Evolutionary conservation across 1,140 invertebrate genomes (phyloP).

Genomic region (Drosophila nikananu): DNA sequence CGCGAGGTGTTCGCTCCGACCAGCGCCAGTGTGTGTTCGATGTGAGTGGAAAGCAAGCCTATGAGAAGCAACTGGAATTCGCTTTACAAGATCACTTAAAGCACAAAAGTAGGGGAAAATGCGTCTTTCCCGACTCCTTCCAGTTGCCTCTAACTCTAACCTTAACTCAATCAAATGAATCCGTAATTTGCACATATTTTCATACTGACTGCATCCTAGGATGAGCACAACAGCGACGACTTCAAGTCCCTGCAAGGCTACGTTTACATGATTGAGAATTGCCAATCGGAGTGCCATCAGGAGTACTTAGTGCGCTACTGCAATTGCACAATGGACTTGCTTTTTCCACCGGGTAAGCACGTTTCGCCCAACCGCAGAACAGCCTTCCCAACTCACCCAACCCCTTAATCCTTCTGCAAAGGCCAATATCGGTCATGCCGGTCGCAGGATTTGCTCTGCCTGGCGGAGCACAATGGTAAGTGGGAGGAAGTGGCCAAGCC

Average conservation of each 20-base stretch:
- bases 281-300: slow-evolving; percentile 81
- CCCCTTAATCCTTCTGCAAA: slow-evolving; percentile 29
- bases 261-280: slow-evolving; percentile 83
- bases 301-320: slow-evolving; percentile 78
- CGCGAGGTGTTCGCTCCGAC: slow-evolving; percentile 63
- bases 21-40: slow-evolving; percentile 76
- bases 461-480: slow-evolving; percentile 74
- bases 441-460: slow-evolving; percentile 69
- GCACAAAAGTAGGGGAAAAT: no score
- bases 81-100: background rate
- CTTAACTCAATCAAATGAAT: background rate
- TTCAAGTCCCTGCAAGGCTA: slow-evolving; percentile 72
- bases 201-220: slow-evolving; percentile 29
- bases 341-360: slow-evolving; percentile 83
- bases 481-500: slow-evolving; percentile 1
- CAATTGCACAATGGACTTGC: slow-evolving; percentile 81
- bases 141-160: no score
- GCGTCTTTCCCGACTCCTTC: background rate
- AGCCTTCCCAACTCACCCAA: slow-evolving; percentile 9
- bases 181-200: slow-evolving; percentile 8
- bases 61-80: background rate
- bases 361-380: slow-evolving; percentile 31
- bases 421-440: slow-evolving; percentile 71
- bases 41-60: slow-evolving; percentile 46
- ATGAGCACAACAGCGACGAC: slow-evolving; percentile 62